Conservation (phyloP, 2,113 vertebrate species). For the Isurus oxyrinchus region DNA sequence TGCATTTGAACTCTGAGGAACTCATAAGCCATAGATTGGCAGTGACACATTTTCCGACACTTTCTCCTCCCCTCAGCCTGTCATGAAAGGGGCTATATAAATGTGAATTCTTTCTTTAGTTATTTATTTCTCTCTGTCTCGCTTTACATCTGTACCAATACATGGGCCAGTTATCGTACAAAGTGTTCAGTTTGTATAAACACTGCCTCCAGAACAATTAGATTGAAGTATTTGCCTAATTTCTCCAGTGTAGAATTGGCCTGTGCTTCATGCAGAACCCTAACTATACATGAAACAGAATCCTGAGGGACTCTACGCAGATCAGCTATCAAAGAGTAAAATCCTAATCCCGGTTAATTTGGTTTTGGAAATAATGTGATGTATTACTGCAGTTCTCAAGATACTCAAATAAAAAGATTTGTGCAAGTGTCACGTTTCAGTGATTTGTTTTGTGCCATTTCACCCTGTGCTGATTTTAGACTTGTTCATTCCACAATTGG, state of each 20-base stretch:
- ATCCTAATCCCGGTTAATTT: conserved; percentile 1
- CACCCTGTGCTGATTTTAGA: neutral
- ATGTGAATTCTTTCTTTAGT: neutral
- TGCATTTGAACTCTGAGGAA: too few relatives aligned
- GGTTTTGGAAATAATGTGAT: neutral
- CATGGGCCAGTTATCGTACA: neutral
- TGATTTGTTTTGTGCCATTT: neutral
- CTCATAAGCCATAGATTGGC: too few relatives aligned
- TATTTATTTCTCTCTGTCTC: neutral
- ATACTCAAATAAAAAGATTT: neutral
- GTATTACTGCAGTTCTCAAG: neutral
- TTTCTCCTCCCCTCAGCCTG: too few relatives aligned
- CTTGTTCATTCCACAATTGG: neutral
- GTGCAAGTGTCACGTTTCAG: too few relatives aligned
- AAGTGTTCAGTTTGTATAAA: neutral
- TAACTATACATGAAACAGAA: too few relatives aligned
- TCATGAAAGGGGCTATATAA: too few relatives aligned
- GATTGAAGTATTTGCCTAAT: neutral
- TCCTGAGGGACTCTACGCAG: neutral
- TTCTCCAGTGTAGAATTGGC: neutral
- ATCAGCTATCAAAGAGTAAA: neutral
- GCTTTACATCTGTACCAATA: neutral
- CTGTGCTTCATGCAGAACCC: neutral
- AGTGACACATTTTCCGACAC: too few relatives aligned
- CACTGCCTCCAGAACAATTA: neutral